These are phyloP conservation scores for Oreortyx pictus DNA, from an alignment of 2,797 vertebrate genomes.

Conservation along the genomic window DNA sequence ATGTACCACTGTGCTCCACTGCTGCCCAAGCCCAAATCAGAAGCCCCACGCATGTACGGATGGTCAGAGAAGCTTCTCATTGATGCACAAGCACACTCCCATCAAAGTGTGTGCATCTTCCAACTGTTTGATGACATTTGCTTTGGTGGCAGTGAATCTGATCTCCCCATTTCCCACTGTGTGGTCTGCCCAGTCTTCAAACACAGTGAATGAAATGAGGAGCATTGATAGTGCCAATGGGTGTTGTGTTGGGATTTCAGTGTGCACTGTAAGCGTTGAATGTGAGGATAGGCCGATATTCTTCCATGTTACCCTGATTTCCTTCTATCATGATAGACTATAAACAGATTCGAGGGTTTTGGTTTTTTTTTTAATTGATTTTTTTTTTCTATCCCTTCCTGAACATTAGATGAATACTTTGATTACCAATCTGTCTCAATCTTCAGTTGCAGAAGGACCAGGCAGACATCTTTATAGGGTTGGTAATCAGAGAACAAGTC, in stretches of 20 bases:
- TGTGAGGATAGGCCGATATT: not conserved
- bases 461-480: not conserved
- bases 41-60: rapidly evolving
- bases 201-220: not conserved
- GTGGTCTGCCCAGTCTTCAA: not conserved
- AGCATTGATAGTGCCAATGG: not conserved
- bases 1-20: not conserved
- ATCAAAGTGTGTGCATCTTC: not conserved
- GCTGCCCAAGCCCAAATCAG: not conserved
- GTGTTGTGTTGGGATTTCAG: not conserved
- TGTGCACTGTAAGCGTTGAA: not conserved
- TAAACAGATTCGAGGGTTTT: not conserved
- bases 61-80: not conserved
- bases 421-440: not conserved
- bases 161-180: not conserved
- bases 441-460: not conserved
- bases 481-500: not conserved
- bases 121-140: rapidly evolving
- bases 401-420: not conserved
- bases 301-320: not conserved
- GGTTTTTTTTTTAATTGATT: no score
- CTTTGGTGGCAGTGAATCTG: not conserved
- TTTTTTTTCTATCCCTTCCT: not conserved
- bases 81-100: not conserved
- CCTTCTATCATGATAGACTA: not conserved